A percentile compares a stretch with the other conserved stretches of the same genome.
Evolutionary conservation across 2,113 vertebrate species (phyloP).

Genomic region (Colius striatus): DNA sequence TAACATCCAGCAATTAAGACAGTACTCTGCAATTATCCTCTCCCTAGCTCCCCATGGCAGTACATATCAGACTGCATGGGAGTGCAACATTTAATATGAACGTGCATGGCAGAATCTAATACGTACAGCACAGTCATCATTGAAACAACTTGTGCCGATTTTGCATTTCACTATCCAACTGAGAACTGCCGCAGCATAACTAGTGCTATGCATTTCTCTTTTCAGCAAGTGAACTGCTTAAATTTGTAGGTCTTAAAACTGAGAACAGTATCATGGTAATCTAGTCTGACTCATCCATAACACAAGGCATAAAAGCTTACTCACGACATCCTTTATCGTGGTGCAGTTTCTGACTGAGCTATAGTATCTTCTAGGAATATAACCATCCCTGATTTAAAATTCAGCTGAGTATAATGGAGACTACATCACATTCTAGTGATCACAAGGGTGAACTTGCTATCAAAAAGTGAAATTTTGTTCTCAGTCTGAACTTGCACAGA

Average conservation of each 20-base stretch:
- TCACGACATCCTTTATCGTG: not conserved
- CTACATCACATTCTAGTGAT: not conserved
- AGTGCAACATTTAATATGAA: not conserved
- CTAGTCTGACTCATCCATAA: conserved; percentile 17
- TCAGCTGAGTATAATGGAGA: not conserved
- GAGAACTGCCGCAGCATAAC: not conserved
- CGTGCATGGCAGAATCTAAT: not conserved
- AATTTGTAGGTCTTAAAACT: not conserved
- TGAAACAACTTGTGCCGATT: not conserved
- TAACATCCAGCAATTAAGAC: not conserved
- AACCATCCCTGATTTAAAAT: not conserved
- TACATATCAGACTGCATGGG: not conserved
- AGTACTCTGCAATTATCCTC: not conserved
- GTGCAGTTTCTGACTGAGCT: conserved; percentile 22
- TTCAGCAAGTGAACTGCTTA: not conserved
- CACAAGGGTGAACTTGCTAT: not conserved
- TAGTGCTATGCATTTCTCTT: not conserved
- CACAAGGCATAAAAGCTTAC: conserved; percentile 12
- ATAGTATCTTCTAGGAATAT: not conserved
- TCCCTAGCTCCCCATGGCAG: not conserved
- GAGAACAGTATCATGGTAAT: not conserved
- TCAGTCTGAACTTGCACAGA: not conserved
- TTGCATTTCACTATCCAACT: not conserved
- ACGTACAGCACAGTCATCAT: not conserved
- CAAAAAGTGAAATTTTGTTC: not conserved